Base-by-base conservation (phyloP, 1,140 invertebrate genomes). In the Parasteatoda tepidariorum region DNA sequence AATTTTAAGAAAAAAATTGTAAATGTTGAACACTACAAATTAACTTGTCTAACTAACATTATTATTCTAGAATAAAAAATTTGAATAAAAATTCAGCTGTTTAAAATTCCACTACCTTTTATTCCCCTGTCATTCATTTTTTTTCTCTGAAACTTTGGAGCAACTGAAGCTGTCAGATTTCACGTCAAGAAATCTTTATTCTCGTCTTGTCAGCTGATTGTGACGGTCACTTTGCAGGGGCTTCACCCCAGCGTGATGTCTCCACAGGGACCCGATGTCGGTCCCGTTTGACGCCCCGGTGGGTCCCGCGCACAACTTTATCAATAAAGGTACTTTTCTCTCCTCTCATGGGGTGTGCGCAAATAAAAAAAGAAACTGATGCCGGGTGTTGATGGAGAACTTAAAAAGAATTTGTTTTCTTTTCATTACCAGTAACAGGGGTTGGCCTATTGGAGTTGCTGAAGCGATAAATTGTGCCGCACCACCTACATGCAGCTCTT, bases 351-450 rank as follows among this genome's bases (percentile, higher is more conserved):
- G 33, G 57, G 73, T 22, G 59, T 22, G 33, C 38, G 34, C 30
- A 64, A 28, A 61, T 13, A 48, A 61, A 9, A 24, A 5, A 68
- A 59, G 18, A 61, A 28, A 7, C 7, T 9, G 26, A n/a, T 13
- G 30, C 54, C 54, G 55, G 33, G 71, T 74, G 71, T 74, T 74
- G 71, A 74, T 74, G 64, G 48, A 6, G 31, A 30, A 22, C 57
- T 59, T 59, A 68, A 67, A 34, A 57, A 61, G 61, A 79, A 79
- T 79, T 79, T 79, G 76, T 68, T 79, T 79, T 79, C 76, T 79
- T 79, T 79, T 79, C 76, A 79, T 79, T 79, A 79, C 30, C 4
- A 24, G 28, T 41, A 54, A 64, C 74, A 76, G 74, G 74, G 74
- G 22, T 73, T 57, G 70, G 24, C n/a, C n/a, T 48, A 73, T 9